Base-by-base conservation (phyloP, 2,888 invertebrate species). In the Trachelus tabidus region DNA sequence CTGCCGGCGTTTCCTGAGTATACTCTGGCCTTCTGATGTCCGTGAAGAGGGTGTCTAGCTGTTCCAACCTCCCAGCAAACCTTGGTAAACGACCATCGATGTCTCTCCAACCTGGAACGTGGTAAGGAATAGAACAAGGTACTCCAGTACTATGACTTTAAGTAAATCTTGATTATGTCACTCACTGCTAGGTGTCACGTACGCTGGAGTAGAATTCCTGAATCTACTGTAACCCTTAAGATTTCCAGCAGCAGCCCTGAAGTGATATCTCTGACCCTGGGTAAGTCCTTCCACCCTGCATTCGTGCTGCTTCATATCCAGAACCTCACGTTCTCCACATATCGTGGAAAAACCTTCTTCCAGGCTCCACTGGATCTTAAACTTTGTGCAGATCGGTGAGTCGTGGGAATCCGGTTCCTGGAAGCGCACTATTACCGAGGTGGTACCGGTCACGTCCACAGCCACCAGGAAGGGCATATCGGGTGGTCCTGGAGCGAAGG, bases 291-390 rank as follows among this genome's bases (percentile, higher is more conserved):
- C 94, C 79, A 96, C 93, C 79, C 93, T 92, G 85, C 94, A 94
- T 82, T 94, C 93, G 77, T 94, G 92, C 83, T 93, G 93, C 79
- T 94, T 93, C 85, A 95, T 92, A 87, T 97, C 96, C 77, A 93
- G 92, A 73, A 98, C 94, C 87, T 97, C 96, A 34, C 95, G 94
- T 86, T 95, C 95, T 0, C 98, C 98, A 79, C 96, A 95, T 77
- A 98, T 92, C 82, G 95, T 94, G 33, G 95, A 94, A 92, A 98
- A 98, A 89, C 97, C 96, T 9, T 96, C 95, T 75, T 95, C 94
- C 12, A 95, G 94, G 83, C 98, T 98, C 98, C 98, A 99, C 93
- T 99, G 98, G 90, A 98, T 98, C 95, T 96, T 97, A 92, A 96
- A 98, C 92, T 98, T 98, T 68, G 98, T 98, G 86, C 96, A 95